Evolutionary conservation across 2,888 invertebrate species (phyloP).

Genomic region (Drosophila formosana): DNA sequence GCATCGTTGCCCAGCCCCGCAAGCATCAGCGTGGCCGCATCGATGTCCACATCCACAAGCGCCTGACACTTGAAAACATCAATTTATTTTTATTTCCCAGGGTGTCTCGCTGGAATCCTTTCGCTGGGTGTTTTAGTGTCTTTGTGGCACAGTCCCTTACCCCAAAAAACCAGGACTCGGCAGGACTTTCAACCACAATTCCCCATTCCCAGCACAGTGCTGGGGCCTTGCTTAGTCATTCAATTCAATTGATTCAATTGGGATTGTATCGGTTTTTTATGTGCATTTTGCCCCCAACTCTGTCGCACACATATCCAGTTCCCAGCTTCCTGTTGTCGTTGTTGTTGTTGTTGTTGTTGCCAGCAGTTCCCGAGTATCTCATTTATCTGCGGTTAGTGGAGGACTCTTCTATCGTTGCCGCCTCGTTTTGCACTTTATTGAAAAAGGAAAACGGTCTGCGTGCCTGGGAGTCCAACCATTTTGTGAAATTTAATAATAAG

Average conservation of each 20-base stretch:
- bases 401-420: slow-evolving; percentile 24
- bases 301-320: slow-evolving; percentile 53
- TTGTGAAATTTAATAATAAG: slow-evolving; percentile 68
- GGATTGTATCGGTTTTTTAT: slow-evolving; percentile 79
- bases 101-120: slow-evolving; percentile 56
- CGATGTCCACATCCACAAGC: slow-evolving; percentile 41
- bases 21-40: slow-evolving; percentile 22
- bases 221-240: slow-evolving; percentile 71
- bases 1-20: neutral
- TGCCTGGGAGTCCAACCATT: slow-evolving; percentile 49
- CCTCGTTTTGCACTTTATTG: slow-evolving; percentile 60
- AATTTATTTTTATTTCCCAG: slow-evolving; percentile 75
- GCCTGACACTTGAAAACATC: slow-evolving; percentile 77
- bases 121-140: slow-evolving; percentile 55
- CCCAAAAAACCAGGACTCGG: neutral
- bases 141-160: slow-evolving; percentile 17
- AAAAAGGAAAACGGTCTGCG: slow-evolving; percentile 52
- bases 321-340: slow-evolving; percentile 12
- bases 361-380: slow-evolving; percentile 70
- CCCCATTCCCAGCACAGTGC: slow-evolving; percentile 16
- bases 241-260: slow-evolving; percentile 80
- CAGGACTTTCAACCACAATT: neutral
- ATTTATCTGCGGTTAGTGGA: slow-evolving; percentile 74
- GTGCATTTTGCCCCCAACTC: slow-evolving; percentile 72
- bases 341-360: slow-evolving; percentile 23